Percentiles rank a stretch among this genome's conserved stretches.
These are phyloP conservation scores for Ailuropoda melanoleuca DNA, from an alignment of 2,113 vertebrate species.

Conservation along the genomic window DNA sequence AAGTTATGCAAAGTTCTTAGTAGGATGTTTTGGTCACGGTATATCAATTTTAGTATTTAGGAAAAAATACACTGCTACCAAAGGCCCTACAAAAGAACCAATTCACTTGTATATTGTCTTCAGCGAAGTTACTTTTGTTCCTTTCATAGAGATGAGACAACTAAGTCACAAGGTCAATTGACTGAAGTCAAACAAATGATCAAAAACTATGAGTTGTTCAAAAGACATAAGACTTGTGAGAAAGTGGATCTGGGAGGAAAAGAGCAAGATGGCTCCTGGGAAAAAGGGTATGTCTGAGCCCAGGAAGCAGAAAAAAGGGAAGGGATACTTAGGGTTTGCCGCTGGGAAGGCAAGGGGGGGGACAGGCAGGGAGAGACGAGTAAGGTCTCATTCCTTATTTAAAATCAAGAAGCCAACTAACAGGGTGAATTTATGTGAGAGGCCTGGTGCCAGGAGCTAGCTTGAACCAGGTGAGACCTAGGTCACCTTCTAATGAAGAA, in stretches of 20 bases:
- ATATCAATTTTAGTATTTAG: conserved; percentile 6
- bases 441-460: not conserved
- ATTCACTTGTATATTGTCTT: not conserved
- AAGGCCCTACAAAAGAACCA: not conserved
- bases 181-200: conserved; percentile 25
- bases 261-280: not conserved
- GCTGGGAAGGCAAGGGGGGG: not conserved
- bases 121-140: not conserved
- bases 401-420: not conserved
- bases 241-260: conserved; percentile 5
- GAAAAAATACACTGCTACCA: not conserved
- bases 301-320: conserved; percentile 9
- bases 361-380: not conserved
- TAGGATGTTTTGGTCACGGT: conserved; percentile 20
- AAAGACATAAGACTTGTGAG: not conserved
- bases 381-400: not conserved
- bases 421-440: not conserved
- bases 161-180: not conserved
- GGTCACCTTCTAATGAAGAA: conserved; percentile 1
- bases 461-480: not conserved
- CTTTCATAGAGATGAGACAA: not conserved
- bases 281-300: not conserved
- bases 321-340: not conserved
- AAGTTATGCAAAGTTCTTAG: conserved; percentile 25
- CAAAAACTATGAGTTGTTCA: conserved; percentile 12